Conservation (phyloP, 2,888 invertebrate genomes). For the Bimastos eiseni region DNA sequence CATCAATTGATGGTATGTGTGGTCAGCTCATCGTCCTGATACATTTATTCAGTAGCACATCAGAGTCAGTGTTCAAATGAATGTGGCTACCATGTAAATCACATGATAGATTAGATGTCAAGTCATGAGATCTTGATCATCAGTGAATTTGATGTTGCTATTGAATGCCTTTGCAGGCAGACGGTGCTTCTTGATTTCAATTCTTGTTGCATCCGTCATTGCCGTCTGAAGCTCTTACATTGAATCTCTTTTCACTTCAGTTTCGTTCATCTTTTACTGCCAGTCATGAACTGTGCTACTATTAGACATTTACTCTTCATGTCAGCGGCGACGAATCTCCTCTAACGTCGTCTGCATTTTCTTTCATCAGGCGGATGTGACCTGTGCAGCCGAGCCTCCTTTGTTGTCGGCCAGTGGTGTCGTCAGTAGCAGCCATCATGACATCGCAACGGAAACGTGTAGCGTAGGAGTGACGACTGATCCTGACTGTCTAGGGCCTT, state of each 20-base stretch:
- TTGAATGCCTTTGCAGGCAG: no score
- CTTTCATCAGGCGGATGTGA: not conserved
- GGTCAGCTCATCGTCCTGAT: no score
- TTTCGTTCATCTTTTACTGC: not conserved
- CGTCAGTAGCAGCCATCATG: not conserved
- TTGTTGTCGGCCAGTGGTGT: not conserved
- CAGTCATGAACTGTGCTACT: not conserved
- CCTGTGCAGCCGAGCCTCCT: not conserved
- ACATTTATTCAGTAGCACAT: no score
- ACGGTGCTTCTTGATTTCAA: not conserved
- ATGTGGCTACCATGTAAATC: not conserved
- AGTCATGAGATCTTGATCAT: not conserved
- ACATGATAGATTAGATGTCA: not conserved
- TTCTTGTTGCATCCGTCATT: not conserved
- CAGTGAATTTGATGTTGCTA: not conserved
- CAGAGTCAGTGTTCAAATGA: not conserved
- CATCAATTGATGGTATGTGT: no score
- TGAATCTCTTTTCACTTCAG: not conserved
- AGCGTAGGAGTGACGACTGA: constrained; percentile 93
- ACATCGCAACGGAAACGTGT: constrained; percentile 47
- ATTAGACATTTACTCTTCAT: not conserved
- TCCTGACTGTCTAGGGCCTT: constrained; percentile 95
- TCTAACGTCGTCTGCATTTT: not conserved
- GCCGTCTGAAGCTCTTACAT: not conserved
- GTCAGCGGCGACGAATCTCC: not conserved